These are phyloP conservation scores for Chirona hameri DNA, from an alignment of 2,888 invertebrate genomes.

Conservation along the genomic window DNA sequence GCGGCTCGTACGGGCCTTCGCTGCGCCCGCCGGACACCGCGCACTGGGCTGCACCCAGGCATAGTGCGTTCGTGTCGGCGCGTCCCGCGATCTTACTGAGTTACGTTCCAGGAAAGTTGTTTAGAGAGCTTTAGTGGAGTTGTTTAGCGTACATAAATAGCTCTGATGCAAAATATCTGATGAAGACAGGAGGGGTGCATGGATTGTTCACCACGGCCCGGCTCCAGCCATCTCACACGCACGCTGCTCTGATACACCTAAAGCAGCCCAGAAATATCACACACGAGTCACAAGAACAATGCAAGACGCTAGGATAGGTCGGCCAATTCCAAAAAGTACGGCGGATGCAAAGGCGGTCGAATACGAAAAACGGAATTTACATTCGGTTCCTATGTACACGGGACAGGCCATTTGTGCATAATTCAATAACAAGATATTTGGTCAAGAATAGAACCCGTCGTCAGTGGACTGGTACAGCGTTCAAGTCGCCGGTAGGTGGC, in stretches of 20 bases:
- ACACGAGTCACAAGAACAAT: background rate
- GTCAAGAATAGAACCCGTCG: conserved; percentile 26
- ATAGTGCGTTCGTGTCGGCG: too few species aligned
- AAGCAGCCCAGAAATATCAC: conserved; percentile 14
- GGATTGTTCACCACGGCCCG: too few species aligned
- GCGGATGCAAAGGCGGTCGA: background rate
- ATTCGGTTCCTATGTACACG: background rate
- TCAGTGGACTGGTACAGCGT: background rate
- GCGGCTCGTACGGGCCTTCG: too few species aligned
- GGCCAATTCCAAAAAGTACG: conserved; percentile 2
- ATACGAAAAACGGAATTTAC: background rate
- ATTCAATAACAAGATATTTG: conserved; percentile 23
- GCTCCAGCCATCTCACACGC: too few species aligned
- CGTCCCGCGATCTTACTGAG: too few species aligned
- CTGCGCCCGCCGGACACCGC: too few species aligned
- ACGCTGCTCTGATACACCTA: background rate
- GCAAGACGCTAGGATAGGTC: background rate
- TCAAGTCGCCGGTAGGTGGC: background rate
- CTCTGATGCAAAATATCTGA: too few species aligned
- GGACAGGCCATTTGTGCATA: conserved; percentile 25
- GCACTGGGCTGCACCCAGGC: too few species aligned
- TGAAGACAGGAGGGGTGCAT: too few species aligned
- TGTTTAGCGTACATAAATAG: too few species aligned
- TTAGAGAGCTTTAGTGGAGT: too few species aligned
- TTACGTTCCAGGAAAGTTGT: too few species aligned